Base-by-base conservation (phyloP, 2,113 vertebrate species). In the Alligator mississippiensis region DNA sequence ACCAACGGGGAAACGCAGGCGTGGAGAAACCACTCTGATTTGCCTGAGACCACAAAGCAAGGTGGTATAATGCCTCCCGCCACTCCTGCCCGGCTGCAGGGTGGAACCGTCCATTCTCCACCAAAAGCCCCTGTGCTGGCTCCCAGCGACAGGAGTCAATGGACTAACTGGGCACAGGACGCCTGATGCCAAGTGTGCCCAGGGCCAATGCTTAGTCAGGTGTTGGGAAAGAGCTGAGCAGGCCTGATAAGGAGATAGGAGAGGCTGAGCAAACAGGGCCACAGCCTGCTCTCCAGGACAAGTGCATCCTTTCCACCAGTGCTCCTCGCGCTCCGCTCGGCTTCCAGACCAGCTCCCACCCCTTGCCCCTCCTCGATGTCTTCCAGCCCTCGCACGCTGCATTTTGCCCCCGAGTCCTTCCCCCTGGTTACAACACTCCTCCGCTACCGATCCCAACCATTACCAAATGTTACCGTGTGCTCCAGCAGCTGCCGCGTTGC, bases 1-100 rank as follows among this genome's bases (percentile, higher is more conserved):
- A 8, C 68, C 11, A 7, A 9, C 3, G 58, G 90, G 90, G 95
- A 91, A 90, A 90, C 88, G 62, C 92, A 88, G 92, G 94, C 89
- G 78, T 17, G 0, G 63, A 5, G 68, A 17, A 0, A 0, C 54
- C 2, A 55, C 3, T 8, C 28, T 0, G 18, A 30, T 55, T 14
- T 1, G 0, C 2, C 1, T 9, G 28, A 47, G 9, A 64, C 60
- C 62, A 16, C 4, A 0, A 19, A 27, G 15, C 30, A 6, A 10
- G 21, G 5, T 55, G 27, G 57, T 11, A 17, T 25, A 11, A 10
- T 27, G 59, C 4, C 11, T 64, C 4, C 28, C 1, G 4, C 76
- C 28, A 14, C 63, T 64, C 9, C 28, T 28, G 60, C 30, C 54
- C 61, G 3, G 60, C 3, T 3, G 3, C 66, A 8, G 61, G 7